Evolutionary conservation across 2,113 vertebrate genomes (phyloP), one percentile per base, ranked within the genome.

Genomic region (Ceyx melanurus): DNA sequence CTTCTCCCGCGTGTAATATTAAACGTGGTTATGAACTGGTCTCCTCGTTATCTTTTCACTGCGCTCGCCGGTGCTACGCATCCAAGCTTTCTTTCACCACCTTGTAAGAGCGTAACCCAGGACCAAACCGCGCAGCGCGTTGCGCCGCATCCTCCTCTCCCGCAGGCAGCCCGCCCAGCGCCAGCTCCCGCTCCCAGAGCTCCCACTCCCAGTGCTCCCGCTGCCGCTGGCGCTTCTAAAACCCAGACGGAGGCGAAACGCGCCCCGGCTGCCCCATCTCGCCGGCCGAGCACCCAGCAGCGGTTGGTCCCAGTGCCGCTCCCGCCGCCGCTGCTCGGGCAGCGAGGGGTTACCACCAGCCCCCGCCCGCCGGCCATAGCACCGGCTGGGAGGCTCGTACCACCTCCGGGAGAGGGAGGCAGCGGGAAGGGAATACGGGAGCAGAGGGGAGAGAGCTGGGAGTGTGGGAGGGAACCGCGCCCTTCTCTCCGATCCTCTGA

Each of bases 401-500:
- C 77, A 53, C 26, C 21, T 31, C 16, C 10, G 1, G 10, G 3
- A 4, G 2, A 7, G 20, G 4, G 13, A 19, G 33, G 43, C 1
- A 11, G 10, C 2, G 31, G 12, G 16, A 18, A 22, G 7, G 17
- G 54, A 14, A 22, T 20, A 6, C 0, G 3, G 21, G 2, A 4
- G 15, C 14, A 6, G 22, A 18, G 8, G 26, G 1, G 6, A 13
- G 9, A 1, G 20, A 25, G 2, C 11, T 4, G 14, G 8, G n/a
- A 33, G 3, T 3, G 6, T 3, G 11, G 3, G 1, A 3, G 1
- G 4, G 3, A 14, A 2, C 18, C 11, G 4, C 14, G 10, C 26
- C 21, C 13, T 53, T 45, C 25, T 0, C 2, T 13, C n/a, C 5
- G 4, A 5, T 4, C 3, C 10, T 2, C 25, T 23, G 9, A 2